These are phyloP conservation scores for Strongylocentrotus purpuratus DNA, from an alignment of 35 echinoderm and acorn worm genomes.

Conservation along the genomic window DNA sequence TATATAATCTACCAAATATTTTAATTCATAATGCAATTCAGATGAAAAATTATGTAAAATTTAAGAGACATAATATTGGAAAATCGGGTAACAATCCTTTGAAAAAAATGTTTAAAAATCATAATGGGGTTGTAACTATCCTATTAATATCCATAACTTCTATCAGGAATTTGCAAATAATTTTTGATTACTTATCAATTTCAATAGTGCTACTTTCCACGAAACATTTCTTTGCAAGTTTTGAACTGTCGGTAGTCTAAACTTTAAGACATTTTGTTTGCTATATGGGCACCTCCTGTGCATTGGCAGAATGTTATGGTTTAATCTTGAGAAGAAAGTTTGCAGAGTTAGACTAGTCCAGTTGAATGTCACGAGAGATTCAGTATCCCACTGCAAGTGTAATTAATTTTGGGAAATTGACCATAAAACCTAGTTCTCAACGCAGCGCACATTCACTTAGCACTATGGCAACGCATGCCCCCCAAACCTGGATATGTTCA, in stretches of 20 bases:
- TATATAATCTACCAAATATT: too few relatives aligned
- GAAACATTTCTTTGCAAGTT: too few relatives aligned
- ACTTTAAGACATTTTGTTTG: neutral
- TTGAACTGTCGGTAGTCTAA: neutral
- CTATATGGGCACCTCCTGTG: neutral
- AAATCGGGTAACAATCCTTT: too few relatives aligned
- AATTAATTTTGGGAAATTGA: neutral
- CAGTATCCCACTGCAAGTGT: neutral
- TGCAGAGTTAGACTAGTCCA: neutral
- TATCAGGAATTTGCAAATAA: too few relatives aligned
- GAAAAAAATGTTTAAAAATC: too few relatives aligned
- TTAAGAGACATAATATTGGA: too few relatives aligned
- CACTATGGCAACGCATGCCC: neutral
- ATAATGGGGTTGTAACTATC: too few relatives aligned
- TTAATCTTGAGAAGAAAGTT: neutral
- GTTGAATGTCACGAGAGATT: neutral
- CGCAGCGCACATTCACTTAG: neutral
- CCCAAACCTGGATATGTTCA: neutral
- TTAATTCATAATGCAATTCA: too few relatives aligned
- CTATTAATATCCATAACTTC: too few relatives aligned
- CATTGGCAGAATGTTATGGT: neutral
- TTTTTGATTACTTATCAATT: too few relatives aligned
- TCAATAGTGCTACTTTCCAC: too few relatives aligned
- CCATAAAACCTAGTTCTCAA: slow-evolving; percentile 7
- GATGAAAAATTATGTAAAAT: too few relatives aligned